These are phyloP conservation scores for Etia nguti DNA, from an alignment of 2,113 vertebrate species.

Conservation along the genomic window DNA sequence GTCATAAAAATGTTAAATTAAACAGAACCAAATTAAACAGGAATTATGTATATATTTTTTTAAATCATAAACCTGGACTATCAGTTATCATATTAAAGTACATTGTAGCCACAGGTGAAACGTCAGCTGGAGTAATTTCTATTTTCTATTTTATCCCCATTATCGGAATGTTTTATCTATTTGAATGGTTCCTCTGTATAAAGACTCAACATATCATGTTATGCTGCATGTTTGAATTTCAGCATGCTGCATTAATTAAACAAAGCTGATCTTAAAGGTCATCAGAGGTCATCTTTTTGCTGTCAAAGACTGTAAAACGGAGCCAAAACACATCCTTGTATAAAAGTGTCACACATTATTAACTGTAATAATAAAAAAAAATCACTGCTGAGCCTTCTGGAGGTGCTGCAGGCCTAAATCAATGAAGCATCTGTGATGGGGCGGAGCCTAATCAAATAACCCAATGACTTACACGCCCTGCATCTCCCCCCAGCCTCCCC, in stretches of 20 bases:
- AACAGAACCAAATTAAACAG: neutral
- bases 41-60: neutral
- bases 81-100: neutral
- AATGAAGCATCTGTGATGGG: conserved; percentile 38
- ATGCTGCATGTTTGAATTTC: neutral
- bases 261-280: neutral
- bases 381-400: neutral
- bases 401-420: conserved; percentile 28
- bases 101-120: neutral
- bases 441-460: conserved; percentile 23
- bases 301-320: neutral
- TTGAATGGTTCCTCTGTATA: neutral
- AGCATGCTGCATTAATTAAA: neutral
- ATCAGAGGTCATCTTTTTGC: neutral
- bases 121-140: neutral
- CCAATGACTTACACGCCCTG: conserved; percentile 1
- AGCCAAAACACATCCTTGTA: neutral
- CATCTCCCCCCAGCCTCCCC: neutral
- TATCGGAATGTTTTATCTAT: neutral
- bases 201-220: neutral
- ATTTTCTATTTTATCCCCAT: neutral
- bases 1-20: neutral
- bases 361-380: neutral
- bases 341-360: neutral
- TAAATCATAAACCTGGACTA: neutral